These are phyloP conservation scores for Felis chaus DNA, from an alignment of 2,113 vertebrate species.

Conservation along the genomic window DNA sequence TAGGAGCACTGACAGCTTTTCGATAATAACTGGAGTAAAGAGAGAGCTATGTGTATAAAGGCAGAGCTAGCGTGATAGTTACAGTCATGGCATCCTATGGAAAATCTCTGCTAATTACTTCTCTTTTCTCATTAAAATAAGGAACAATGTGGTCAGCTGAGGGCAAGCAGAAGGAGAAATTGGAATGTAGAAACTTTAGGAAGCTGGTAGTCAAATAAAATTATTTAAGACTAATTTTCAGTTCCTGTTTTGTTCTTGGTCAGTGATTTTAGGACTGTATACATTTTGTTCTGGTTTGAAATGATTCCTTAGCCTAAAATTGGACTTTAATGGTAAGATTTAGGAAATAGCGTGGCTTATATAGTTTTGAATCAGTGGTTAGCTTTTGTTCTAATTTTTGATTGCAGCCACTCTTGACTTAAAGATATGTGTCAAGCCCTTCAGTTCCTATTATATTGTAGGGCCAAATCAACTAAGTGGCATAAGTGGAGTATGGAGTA, in stretches of 20 bases:
- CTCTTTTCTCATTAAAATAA: not conserved
- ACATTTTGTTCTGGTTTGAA: constrained; percentile 22
- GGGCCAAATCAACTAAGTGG: not conserved
- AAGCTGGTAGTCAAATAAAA: not conserved
- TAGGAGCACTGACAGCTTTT: not conserved
- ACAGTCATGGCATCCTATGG: not conserved
- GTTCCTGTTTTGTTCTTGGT: not conserved
- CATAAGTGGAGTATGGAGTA: not conserved
- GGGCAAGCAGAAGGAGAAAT: not conserved
- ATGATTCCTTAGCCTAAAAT: not conserved
- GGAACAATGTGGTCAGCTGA: not conserved
- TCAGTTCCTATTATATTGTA: not conserved
- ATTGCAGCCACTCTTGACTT: not conserved
- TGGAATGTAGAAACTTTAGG: not conserved
- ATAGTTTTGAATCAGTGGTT: not conserved
- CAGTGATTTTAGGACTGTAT: not conserved
- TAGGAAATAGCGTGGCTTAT: not conserved
- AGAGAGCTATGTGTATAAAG: not conserved
- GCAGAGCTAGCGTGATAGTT: not conserved
- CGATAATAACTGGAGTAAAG: not conserved
- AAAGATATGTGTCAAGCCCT: not conserved
- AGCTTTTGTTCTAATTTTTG: not conserved
- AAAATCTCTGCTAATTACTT: not conserved
- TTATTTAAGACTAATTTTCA: not conserved
- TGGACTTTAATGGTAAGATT: not conserved